Conservation (phyloP, 2,888 invertebrate species). For the Agonum fuliginosum region DNA sequence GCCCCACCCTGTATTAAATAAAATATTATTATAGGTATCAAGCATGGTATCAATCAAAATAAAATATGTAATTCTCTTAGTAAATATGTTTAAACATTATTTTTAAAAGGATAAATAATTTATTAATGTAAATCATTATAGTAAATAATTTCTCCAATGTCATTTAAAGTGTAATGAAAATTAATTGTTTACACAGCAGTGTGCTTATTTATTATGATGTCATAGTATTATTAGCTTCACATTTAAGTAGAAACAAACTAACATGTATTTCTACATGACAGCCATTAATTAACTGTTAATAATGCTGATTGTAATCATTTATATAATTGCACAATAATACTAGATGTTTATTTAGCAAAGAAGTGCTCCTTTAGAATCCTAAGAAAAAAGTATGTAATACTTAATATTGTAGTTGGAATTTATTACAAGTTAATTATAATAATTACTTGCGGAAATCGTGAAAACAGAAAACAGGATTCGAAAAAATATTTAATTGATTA, state of each 20-base stretch:
- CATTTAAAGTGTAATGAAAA: slow-evolving; percentile 9
- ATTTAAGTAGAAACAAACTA: slow-evolving; percentile 12
- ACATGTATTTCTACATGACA: slow-evolving; percentile 30
- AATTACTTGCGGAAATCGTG: slow-evolving; percentile 13
- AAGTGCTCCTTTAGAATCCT: background rate
- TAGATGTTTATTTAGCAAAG: slow-evolving; percentile 8
- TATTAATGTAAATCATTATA: no score
- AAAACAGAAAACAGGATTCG: background rate
- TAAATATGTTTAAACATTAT: no score
- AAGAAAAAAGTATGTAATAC: slow-evolving; percentile 9
- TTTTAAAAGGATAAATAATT: no score
- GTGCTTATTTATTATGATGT: slow-evolving; percentile 35
- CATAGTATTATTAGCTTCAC: slow-evolving; percentile 19
- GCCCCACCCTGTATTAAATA: no score
- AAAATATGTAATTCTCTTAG: no score
- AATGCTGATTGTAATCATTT: slow-evolving; percentile 39
- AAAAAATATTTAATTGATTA: slow-evolving; percentile 1
- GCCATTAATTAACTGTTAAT: slow-evolving; percentile 18
- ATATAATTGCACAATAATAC: slow-evolving; percentile 17
- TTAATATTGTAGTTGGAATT: background rate
- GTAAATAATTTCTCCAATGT: background rate
- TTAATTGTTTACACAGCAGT: slow-evolving; percentile 14
- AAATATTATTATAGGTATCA: no score
- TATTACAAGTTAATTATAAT: background rate
- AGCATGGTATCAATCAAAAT: no score